A percentile compares a stretch with the other conserved stretches of the same genome.
Evolutionary conservation across 2,113 vertebrate genomes (phyloP).

Genomic region (Vulpes lagopus): DNA sequence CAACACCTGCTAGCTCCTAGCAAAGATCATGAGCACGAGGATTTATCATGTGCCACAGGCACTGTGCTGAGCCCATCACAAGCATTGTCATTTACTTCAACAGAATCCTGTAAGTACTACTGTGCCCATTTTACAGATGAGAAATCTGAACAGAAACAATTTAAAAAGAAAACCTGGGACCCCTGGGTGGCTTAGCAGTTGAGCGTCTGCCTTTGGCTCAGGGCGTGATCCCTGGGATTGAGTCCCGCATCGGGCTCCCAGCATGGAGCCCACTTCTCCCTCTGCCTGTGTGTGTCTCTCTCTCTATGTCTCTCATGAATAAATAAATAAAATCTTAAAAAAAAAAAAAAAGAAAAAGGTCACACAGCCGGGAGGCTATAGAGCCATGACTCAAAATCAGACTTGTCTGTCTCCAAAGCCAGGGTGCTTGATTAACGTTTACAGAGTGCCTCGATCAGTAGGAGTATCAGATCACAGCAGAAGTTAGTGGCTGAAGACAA

Average conservation of each 20-base stretch:
- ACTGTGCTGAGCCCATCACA: background rate
- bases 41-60: background rate
- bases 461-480: background rate
- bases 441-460: background rate
- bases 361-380: background rate
- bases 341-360: background rate
- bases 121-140: slow-evolving; percentile 1
- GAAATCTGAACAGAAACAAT: background rate
- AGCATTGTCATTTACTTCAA: background rate
- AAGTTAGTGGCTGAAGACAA: background rate
- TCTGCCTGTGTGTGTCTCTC: too few relatives aligned
- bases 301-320: too few relatives aligned
- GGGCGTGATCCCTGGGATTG: too few relatives aligned
- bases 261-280: too few relatives aligned
- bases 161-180: background rate
- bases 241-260: too few relatives aligned
- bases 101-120: background rate
- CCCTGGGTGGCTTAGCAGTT: too few relatives aligned
- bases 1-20: background rate
- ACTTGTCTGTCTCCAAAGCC: background rate
- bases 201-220: too few relatives aligned
- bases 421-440: background rate
- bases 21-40: background rate
- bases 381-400: background rate
- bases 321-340: too few relatives aligned